phyloP scores from a whole-genome alignment of 1,140 invertebrate species.

The Bombus vancouverensis region DNA sequence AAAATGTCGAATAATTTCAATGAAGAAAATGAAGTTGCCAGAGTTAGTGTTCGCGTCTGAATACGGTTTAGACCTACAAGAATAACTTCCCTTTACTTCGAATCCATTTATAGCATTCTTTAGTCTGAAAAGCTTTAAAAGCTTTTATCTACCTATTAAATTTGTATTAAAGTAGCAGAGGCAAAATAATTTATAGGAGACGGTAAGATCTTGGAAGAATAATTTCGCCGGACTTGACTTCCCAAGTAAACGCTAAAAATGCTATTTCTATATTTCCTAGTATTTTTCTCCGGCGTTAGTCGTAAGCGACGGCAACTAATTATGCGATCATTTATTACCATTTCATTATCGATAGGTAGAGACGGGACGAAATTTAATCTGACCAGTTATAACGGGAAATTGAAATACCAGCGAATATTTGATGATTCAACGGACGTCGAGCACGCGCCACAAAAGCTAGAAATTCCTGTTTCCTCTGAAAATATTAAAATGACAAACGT shows the following conservation, averaged over 20 bases:
- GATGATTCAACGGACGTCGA: background rate
- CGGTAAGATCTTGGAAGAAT: background rate
- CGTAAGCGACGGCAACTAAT: background rate
- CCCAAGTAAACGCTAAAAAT: background rate
- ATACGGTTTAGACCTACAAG: background rate
- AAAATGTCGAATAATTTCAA: too few relatives aligned
- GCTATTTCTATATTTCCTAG: background rate
- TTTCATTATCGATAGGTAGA: background rate
- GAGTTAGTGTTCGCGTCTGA: background rate
- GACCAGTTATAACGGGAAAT: background rate
- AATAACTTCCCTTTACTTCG: background rate
- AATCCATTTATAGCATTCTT: background rate
- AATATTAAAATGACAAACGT: conserved; percentile 17
- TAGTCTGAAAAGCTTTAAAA: background rate
- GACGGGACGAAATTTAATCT: background rate
- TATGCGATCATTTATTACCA: conserved; percentile 4
- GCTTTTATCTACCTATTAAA: background rate
- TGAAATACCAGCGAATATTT: background rate
- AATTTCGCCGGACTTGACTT: background rate
- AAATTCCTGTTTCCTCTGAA: conserved; percentile 9
- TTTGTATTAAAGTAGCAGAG: background rate
- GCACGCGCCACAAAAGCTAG: background rate
- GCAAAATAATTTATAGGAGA: background rate
- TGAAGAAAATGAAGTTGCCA: too few relatives aligned
- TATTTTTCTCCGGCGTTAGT: background rate